phyloP scores from a whole-genome alignment of 2,888 invertebrate species.

The Drosophila monieri region DNA sequence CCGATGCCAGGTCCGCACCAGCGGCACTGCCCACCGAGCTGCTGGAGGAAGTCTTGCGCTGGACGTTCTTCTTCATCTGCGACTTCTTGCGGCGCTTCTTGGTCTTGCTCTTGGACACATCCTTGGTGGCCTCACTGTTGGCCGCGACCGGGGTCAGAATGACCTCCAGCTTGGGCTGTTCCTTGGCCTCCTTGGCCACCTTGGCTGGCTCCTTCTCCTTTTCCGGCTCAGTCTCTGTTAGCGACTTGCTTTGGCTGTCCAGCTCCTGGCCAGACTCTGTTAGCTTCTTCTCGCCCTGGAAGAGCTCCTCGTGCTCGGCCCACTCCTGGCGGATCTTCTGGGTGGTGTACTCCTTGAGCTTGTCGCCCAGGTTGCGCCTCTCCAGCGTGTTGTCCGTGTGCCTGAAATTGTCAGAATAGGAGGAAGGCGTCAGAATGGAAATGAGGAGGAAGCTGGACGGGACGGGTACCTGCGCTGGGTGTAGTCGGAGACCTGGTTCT shows the following conservation, averaged over 20 bases:
- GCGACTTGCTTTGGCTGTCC: constrained; percentile 20
- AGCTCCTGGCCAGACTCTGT: constrained; percentile 36
- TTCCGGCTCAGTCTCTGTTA: constrained; percentile 33
- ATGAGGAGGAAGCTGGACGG: neutral
- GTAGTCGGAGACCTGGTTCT: constrained; percentile 88
- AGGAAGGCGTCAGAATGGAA: neutral
- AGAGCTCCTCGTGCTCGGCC: constrained; percentile 84
- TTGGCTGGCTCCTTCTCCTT: constrained; percentile 29
- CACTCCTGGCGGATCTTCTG: constrained; percentile 84
- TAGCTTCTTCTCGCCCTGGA: constrained; percentile 75
- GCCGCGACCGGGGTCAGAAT: constrained; percentile 19
- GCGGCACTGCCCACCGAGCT: constrained; percentile 81
- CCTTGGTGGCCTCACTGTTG: constrained; percentile 81
- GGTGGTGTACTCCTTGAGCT: constrained; percentile 83
- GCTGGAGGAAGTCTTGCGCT: constrained; percentile 87
- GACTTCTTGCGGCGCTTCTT: constrained; percentile 92
- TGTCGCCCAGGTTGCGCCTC: constrained; percentile 79
- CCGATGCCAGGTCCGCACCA: constrained; percentile 56
- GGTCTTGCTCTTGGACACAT: constrained; percentile 86
- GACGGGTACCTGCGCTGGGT: constrained; percentile 83
- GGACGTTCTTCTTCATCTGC: constrained; percentile 90
- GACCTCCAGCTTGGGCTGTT: constrained; percentile 13
- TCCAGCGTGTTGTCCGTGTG: constrained; percentile 86
- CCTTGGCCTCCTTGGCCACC: constrained; percentile 5
- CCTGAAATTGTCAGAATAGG: constrained; percentile 76